Conservation (phyloP, 2,797 vertebrate species). For the Sebastolobus altivelis region DNA sequence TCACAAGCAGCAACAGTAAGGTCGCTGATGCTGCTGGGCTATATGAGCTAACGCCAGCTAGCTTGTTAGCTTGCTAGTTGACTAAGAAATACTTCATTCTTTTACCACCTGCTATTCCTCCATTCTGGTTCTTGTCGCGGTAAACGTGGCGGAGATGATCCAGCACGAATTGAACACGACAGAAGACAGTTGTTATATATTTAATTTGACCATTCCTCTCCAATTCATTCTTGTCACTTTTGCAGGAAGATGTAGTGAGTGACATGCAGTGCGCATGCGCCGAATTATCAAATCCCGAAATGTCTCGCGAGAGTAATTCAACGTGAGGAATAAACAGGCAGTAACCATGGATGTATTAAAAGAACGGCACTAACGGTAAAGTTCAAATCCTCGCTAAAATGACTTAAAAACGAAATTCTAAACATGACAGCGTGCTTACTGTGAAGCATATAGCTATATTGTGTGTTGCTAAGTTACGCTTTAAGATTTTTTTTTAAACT, state of each 20-base stretch:
- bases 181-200: rapidly evolving
- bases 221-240: background rate
- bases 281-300: rapidly evolving
- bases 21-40: background rate
- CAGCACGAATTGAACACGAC: background rate
- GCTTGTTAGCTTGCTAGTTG: constrained; percentile 19
- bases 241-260: rapidly evolving
- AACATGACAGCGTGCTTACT: background rate
- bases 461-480: background rate
- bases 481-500: rapidly evolving
- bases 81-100: background rate
- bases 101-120: rapidly evolving
- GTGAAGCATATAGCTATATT: background rate
- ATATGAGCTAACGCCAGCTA: constrained; percentile 38
- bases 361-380: background rate
- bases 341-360: too few relatives aligned
- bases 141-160: rapidly evolving
- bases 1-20: background rate
- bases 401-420: background rate
- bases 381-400: background rate
- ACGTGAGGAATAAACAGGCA: background rate
- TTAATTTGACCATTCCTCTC: rapidly evolving
- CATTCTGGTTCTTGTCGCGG: background rate
- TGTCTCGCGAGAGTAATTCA: constrained; percentile 26
- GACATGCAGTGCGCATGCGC: constrained; percentile 33